Evolutionary conservation across 1,140 invertebrate species (phyloP).

Genomic region (Drosophila mayri): DNA sequence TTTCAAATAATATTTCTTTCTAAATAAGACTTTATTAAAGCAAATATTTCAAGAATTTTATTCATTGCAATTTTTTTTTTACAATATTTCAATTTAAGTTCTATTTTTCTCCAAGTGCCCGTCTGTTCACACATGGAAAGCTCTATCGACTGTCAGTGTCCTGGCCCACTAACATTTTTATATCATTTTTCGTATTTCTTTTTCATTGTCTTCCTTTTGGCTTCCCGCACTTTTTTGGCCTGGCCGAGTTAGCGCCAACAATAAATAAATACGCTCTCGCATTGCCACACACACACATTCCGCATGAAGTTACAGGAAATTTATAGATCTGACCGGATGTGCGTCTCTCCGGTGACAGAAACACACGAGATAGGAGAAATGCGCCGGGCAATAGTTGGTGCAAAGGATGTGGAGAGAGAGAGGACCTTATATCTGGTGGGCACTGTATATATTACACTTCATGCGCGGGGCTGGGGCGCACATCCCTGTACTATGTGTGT

Average conservation of each 20-base stretch:
- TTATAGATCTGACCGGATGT: constrained; percentile 81
- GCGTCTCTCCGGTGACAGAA: constrained; percentile 78
- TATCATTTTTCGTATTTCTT: constrained; percentile 71
- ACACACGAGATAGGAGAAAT: constrained; percentile 49
- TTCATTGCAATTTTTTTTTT: background rate
- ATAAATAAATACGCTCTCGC: constrained; percentile 77
- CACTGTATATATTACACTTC: constrained; percentile 43
- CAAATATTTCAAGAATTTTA: background rate
- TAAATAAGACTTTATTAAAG: background rate
- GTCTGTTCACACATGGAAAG: constrained; percentile 20
- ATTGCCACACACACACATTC: constrained; percentile 41
- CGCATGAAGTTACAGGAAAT: constrained; percentile 61
- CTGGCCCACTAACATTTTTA: constrained; percentile 69
- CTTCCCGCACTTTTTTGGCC: constrained; percentile 64
- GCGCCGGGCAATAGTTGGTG: constrained; percentile 45
- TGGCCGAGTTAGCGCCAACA: constrained; percentile 78
- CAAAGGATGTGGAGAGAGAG: background rate
- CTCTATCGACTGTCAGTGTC: constrained; percentile 58
- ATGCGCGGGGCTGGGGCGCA: background rate
- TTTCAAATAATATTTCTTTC: no score
- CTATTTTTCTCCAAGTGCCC: constrained; percentile 21
- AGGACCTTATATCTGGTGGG: constrained; percentile 38
- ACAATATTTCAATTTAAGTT: background rate
- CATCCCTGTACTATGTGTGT: constrained; percentile 29
- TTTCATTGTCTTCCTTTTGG: constrained; percentile 56